Base-by-base conservation (phyloP, 2,797 vertebrate genomes). In the Sebastes matsubarae region DNA sequence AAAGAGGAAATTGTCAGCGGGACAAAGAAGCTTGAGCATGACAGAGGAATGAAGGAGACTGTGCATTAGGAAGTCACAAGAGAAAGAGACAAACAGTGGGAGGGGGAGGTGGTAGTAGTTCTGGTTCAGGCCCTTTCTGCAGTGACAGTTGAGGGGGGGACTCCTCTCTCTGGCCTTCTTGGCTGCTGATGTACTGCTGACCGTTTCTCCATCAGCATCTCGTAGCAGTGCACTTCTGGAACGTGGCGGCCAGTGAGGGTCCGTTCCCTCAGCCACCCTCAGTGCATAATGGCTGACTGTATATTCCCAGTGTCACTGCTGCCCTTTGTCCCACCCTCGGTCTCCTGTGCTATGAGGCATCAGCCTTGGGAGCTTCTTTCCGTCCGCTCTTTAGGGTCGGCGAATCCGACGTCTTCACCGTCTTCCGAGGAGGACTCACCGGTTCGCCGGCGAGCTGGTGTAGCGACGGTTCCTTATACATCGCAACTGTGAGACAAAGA, bases 401-500 rank as follows among this genome's bases (percentile, higher is more conserved):
- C 30, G 89, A 95, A 91, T 96, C 95, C 3, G 93, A 94, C 4
- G 95, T 96, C 93, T 96, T 96, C 27, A 87, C 92, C 10, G 95
- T 94, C 92, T 96, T 96, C 36, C 95, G 90, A 6, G 95, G 95
- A 68, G 96, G 96, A 88, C 96, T 96, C 81, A 96, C 93, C 0
- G 93, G 95, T 80, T 96, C 96, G 0, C 70, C 73, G 75, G 92
- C 81, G 9, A 99, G 97, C 91, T 97, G 97, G 0, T 99, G 98
- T 75, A 99, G 95, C 9, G 98, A 99, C 12, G 98, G 98, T 93
- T 99, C 98, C 96, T 99, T 99, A 90, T 99, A 99, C 97, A 99
- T 98, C 57, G 98, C 98, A 92, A 99, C 98, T 99, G 95, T 81
- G 76, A 93, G 73, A 75, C 61, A 87, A 80, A 84, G 57, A 81